Percentiles rank a stretch among this genome's conserved stretches.
phyloP scores from a whole-genome alignment of 2,797 vertebrate genomes.

The Hipposideros larvatus region DNA sequence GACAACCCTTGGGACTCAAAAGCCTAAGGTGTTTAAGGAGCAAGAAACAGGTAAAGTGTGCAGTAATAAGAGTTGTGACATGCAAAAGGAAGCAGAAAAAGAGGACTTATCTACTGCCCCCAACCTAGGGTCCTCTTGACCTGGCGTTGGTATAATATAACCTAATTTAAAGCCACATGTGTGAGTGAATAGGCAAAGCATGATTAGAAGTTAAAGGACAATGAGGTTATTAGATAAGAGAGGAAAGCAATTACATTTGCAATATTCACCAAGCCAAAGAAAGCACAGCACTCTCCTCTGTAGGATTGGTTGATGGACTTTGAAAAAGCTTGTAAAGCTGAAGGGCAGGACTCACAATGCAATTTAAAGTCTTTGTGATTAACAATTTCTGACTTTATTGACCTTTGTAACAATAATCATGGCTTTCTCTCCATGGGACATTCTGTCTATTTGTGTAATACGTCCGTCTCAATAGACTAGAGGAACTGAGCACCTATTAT shows the following conservation, averaged over 20 bases:
- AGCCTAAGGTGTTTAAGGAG: neutral
- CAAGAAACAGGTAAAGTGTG: neutral
- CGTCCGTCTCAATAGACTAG: neutral
- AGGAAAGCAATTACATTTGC: constrained; percentile 48
- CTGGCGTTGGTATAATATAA: neutral
- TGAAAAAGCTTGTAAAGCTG: neutral
- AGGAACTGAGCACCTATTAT: neutral
- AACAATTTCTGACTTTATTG: constrained; percentile 62
- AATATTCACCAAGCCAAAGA: constrained; percentile 48
- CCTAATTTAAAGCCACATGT: constrained; percentile 6
- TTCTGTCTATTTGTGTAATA: constrained; percentile 36
- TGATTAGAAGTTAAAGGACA: constrained; percentile 62
- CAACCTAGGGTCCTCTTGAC: neutral
- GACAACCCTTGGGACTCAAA: neutral
- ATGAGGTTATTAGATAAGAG: neutral
- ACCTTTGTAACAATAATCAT: constrained; percentile 51
- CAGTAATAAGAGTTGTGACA: neutral
- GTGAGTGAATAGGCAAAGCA: neutral
- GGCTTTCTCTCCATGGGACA: neutral
- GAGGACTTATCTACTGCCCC: neutral
- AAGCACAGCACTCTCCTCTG: neutral
- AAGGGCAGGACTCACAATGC: constrained; percentile 15
- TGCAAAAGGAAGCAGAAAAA: neutral
- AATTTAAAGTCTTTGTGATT: constrained; percentile 48
- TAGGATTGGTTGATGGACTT: constrained; percentile 44